These are phyloP conservation scores for Tricholaema leucomelas DNA, from an alignment of 2,113 vertebrate genomes.

Conservation along the genomic window DNA sequence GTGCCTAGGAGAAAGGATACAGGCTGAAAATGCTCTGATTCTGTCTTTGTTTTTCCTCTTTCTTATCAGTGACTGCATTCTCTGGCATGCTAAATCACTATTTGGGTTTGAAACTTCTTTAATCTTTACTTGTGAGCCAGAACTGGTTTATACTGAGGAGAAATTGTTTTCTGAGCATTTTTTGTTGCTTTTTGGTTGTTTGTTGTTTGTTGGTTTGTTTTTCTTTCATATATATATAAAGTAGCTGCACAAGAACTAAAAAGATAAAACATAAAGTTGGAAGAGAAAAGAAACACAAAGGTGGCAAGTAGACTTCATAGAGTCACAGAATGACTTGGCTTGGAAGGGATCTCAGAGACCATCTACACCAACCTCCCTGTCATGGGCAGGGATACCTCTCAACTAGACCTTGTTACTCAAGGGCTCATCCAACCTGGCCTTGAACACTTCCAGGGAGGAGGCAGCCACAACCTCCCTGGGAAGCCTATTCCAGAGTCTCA, in stretches of 20 bases:
- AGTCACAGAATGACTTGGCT: background rate
- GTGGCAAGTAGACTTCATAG: background rate
- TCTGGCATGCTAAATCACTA: background rate
- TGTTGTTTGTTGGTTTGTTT: background rate
- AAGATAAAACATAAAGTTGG: background rate
- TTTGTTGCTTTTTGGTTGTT: no score
- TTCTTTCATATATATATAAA: background rate
- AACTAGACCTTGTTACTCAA: no score
- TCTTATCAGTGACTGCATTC: background rate
- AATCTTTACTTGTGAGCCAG: background rate
- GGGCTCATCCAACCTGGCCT: no score
- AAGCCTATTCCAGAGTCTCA: no score
- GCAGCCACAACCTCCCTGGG: no score
- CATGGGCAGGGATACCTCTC: no score
- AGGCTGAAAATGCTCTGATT: background rate
- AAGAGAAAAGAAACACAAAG: background rate
- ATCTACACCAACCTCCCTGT: no score
- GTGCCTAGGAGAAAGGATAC: background rate
- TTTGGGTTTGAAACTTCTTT: background rate
- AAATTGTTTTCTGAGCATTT: background rate
- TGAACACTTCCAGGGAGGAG: no score
- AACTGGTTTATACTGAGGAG: background rate
- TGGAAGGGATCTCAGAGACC: no score
- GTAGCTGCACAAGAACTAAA: background rate
- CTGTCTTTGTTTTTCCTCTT: background rate